Base-by-base conservation (phyloP, 2,888 invertebrate genomes). In the Aricia artaxerxes region DNA sequence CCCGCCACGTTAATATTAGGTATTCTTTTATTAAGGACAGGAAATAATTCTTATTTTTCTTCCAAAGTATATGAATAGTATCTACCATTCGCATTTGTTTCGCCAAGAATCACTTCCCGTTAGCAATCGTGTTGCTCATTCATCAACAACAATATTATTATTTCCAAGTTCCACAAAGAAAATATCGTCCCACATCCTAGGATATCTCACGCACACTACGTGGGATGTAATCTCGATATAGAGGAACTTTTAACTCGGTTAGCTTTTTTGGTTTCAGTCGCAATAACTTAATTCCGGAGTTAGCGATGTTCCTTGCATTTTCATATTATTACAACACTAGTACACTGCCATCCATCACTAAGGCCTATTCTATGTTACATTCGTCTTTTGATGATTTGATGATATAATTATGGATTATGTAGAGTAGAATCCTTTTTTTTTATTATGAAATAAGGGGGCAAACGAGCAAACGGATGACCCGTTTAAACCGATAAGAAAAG, bases 201-300 rank as follows among this genome's bases (percentile, higher is more conserved):
- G 75, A 75, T 4, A 35, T 61, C 24, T 31, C 13, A 24, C 75
- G 57, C 57, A 57, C 16, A 57, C 57, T 57, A 57, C n/a, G 35
- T 69, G 4, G 31, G 76, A 76, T 31, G 57, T 57, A 76, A 76
- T 76, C 35, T 57, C 44, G 35, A 13, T 76, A 76, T 76, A 35
- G 76, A 76, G 57, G 76, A 76, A 76, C 13, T 76, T 35, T 31
- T 53, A 57, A 57, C 76, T 76, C 31, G 13, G 57, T 57, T 35
- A 76, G 57, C 76, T 76, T 76, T 75, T 76, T 76, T 53, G 76
- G 76, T 76, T 76, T 76, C 76, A 57, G 31, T 57, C 53, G 76
- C 49, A 53, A 57, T 76, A 76, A 76, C 57, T 76, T 44, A 35
- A 76, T 76, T 13, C 31, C 7, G 49, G 57, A 76, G 75, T 75